A percentile compares a stretch with the other conserved stretches of the same genome.
These are phyloP conservation scores for Melikaiella ostensackeni DNA, from an alignment of 2,888 invertebrate species.

Conservation along the genomic window DNA sequence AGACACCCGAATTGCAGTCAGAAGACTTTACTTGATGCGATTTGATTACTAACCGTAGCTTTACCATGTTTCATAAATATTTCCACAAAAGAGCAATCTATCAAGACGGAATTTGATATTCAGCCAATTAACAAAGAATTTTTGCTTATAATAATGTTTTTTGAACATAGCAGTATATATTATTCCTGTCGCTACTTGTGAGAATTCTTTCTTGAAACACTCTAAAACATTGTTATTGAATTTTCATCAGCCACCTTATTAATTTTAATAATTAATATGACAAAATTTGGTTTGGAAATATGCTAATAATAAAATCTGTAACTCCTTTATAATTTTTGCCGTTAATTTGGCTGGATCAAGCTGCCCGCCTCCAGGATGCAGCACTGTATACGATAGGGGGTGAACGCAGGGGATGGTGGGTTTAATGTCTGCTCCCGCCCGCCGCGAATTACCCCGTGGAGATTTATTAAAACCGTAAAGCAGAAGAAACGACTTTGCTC, in stretches of 20 bases:
- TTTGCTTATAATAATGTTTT: background rate
- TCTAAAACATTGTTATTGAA: no score
- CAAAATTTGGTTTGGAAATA: background rate
- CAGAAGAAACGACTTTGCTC: slow-evolving; percentile 72
- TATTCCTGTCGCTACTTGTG: no score
- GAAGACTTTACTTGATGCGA: no score
- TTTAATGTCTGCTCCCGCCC: slow-evolving; percentile 71
- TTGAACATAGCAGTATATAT: no score
- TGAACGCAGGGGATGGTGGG: slow-evolving; percentile 48
- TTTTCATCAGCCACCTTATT: no score
- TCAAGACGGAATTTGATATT: background rate
- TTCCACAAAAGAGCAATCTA: background rate
- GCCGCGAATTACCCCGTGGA: slow-evolving; percentile 73
- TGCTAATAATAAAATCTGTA: background rate
- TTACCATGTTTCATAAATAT: background rate
- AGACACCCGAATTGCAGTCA: no score
- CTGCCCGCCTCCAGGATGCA: slow-evolving; percentile 43
- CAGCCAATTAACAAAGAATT: background rate
- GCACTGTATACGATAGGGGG: slow-evolving; percentile 44
- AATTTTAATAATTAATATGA: no score
- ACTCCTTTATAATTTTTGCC: slow-evolving; percentile 57
- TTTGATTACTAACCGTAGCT: background rate
- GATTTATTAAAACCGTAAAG: slow-evolving; percentile 77
- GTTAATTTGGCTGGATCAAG: slow-evolving; percentile 59
- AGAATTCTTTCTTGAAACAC: no score